These are phyloP conservation scores for Megalonaias nervosa DNA, from an alignment of 1,140 invertebrate genomes.

Conservation along the genomic window DNA sequence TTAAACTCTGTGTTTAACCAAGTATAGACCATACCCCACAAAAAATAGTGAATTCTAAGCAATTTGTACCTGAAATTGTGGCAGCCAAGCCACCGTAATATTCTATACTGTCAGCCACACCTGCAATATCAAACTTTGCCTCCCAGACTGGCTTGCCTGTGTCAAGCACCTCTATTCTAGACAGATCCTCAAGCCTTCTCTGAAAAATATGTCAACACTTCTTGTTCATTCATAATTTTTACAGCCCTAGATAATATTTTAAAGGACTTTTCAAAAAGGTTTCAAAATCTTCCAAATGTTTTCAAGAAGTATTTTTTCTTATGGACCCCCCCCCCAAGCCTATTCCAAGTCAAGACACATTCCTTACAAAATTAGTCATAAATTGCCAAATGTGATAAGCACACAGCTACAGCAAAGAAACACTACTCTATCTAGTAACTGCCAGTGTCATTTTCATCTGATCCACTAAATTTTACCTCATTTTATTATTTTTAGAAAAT, in stretches of 20 bases:
- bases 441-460: too few relatives aligned
- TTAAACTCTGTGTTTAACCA: too few relatives aligned
- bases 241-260: neutral
- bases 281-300: neutral
- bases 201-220: constrained; percentile 34
- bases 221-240: neutral
- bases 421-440: too few relatives aligned
- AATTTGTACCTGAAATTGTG: constrained; percentile 50
- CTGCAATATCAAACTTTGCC: constrained; percentile 71
- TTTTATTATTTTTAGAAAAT: too few relatives aligned
- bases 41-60: too few relatives aligned
- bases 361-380: too few relatives aligned
- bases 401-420: too few relatives aligned
- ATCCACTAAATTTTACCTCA: too few relatives aligned
- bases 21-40: too few relatives aligned
- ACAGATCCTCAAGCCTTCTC: constrained; percentile 65
- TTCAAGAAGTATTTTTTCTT: neutral
- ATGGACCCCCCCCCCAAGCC: too few relatives aligned
- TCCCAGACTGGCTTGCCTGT: constrained; percentile 75
- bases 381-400: too few relatives aligned
- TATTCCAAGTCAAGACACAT: neutral
- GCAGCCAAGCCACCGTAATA: constrained; percentile 72
- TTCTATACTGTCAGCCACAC: constrained; percentile 72
- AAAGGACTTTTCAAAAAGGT: neutral
- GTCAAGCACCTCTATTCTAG: constrained; percentile 70